These are phyloP conservation scores for Dolichoris vasculosae DNA, from an alignment of 1,140 invertebrate species.

Conservation along the genomic window DNA sequence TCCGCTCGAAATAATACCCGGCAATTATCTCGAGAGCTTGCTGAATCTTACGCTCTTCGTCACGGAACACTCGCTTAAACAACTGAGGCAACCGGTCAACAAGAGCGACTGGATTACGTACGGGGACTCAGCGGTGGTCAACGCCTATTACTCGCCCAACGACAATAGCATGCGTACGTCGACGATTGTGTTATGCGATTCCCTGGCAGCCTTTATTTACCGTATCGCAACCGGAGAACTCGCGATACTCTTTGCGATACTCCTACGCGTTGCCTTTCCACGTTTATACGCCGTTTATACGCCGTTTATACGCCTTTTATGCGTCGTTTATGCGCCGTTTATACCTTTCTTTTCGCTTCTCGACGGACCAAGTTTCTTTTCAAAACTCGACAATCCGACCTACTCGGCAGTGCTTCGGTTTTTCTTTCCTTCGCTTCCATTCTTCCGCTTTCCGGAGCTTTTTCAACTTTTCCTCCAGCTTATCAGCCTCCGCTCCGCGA, in stretches of 20 bases:
- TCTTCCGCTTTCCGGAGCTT: no score
- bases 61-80: constrained; percentile 84
- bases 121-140: constrained; percentile 85
- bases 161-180: constrained; percentile 89
- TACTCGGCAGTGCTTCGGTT: no score
- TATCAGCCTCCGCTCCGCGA: no score
- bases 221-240: background rate
- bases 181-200: background rate
- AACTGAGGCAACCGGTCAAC: constrained; percentile 85
- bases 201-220: background rate
- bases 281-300: no score
- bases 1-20: constrained; percentile 81
- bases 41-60: constrained; percentile 84
- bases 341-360: no score
- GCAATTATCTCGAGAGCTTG: constrained; percentile 83
- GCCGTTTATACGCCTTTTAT: no score
- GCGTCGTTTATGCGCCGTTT: no score
- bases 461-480: no score
- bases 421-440: no score
- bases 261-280: no score
- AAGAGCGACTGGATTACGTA: constrained; percentile 89
- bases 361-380: no score
- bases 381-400: no score
- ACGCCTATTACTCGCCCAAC: constrained; percentile 86
- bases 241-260: background rate